phyloP scores from a whole-genome alignment of 2,797 vertebrate genomes.

The Zalophus californianus region DNA sequence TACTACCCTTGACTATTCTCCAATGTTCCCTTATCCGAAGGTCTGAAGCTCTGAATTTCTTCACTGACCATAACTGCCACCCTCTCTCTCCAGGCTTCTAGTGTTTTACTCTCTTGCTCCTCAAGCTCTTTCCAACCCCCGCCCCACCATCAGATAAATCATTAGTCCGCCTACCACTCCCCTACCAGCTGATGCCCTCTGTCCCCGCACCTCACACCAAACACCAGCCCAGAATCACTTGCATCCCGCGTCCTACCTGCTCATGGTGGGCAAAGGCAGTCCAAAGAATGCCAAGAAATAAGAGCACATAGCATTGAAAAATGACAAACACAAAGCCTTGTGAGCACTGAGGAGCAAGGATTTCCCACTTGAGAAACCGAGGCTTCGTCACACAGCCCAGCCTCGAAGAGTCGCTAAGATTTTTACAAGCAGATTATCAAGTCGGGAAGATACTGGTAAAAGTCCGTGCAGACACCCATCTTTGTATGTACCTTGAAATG shows the following conservation, averaged over 20 bases:
- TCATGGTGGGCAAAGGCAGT: not conserved
- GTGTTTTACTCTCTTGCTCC: not conserved
- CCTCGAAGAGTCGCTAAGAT: not conserved
- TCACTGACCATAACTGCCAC: not conserved
- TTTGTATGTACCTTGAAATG: not conserved
- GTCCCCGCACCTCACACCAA: not conserved
- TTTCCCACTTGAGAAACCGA: accelerated
- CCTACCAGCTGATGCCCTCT: accelerated
- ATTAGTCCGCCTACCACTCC: accelerated
- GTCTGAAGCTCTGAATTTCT: not conserved
- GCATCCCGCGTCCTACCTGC: not conserved
- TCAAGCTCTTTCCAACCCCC: not conserved
- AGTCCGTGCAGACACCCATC: not conserved
- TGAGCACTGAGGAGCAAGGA: no score
- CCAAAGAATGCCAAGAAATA: not conserved
- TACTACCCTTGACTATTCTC: no score
- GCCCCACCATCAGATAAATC: not conserved
- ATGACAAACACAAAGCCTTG: not conserved
- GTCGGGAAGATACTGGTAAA: not conserved
- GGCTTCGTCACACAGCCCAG: not conserved
- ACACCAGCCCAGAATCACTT: not conserved
- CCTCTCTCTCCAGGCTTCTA: not conserved
- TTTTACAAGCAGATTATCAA: not conserved
- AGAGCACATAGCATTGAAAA: not conserved
- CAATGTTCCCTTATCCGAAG: not conserved